Percentiles rank a stretch among this genome's conserved stretches.
phyloP scores from a whole-genome alignment of 2,113 vertebrate species.

The Crotalus viridis region DNA sequence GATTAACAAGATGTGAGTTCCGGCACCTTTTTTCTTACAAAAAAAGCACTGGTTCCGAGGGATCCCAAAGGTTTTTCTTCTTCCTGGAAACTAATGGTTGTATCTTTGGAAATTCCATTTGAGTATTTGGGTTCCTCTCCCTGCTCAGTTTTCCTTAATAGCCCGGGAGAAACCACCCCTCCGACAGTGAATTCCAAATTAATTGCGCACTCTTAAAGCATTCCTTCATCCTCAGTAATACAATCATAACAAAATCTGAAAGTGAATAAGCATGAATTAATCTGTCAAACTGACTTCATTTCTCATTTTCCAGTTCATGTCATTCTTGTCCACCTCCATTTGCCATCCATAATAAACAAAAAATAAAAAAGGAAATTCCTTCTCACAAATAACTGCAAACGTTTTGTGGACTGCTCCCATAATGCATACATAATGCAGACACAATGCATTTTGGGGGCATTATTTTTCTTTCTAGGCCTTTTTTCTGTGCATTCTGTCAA shows the following conservation, averaged over 20 bases:
- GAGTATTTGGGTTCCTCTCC: neutral
- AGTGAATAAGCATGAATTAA: neutral
- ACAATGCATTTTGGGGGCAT: neutral
- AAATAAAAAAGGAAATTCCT: neutral
- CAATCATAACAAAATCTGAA: neutral
- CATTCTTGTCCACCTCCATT: neutral
- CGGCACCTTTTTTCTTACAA: no score
- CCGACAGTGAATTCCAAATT: neutral
- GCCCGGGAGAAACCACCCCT: neutral
- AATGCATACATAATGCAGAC: neutral
- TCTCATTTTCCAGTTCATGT: neutral
- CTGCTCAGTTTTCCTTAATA: neutral
- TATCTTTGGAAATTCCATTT: neutral
- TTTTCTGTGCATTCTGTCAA: neutral
- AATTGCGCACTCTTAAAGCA: neutral
- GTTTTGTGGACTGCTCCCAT: neutral
- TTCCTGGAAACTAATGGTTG: neutral
- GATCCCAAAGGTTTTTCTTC: neutral
- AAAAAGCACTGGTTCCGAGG: neutral
- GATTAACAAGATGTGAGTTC: no score
- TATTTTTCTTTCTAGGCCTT: neutral
- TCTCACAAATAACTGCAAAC: neutral
- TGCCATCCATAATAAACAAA: neutral
- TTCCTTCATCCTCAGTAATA: neutral
- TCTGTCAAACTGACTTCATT: neutral